Evolutionary conservation across 2,888 invertebrate genomes (phyloP).

Genomic region (Strigamia maritima): DNA sequence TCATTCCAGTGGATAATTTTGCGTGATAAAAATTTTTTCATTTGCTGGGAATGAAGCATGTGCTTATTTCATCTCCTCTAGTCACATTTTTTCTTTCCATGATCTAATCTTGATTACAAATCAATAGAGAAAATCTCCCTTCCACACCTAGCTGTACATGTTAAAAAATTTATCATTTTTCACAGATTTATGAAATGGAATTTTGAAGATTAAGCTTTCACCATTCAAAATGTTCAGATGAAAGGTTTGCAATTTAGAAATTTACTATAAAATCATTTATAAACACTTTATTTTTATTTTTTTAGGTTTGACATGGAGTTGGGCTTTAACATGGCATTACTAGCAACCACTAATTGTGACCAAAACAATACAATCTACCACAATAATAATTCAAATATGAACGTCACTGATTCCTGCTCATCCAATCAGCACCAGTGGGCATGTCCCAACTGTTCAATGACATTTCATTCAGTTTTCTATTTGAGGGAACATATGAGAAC

Average conservation of each 20-base stretch:
- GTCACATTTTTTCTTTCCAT: not conserved
- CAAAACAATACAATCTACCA: not conserved
- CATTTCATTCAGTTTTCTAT: slow-evolving; percentile 16
- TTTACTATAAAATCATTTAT: not conserved
- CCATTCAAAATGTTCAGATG: not conserved
- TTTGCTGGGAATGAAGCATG: not conserved
- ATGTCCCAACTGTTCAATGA: slow-evolving; percentile 15
- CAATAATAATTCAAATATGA: not conserved
- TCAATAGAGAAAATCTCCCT: not conserved
- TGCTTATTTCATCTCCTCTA: not conserved
- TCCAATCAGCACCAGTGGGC: slow-evolving; percentile 26
- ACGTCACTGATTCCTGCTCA: no score
- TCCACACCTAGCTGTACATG: not conserved
- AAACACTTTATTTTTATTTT: not conserved
- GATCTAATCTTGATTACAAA: not conserved
- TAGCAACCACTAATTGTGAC: not conserved
- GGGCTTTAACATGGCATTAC: not conserved
- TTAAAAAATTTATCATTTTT: not conserved
- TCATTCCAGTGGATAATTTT: not conserved
- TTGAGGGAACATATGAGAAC: slow-evolving; percentile 47
- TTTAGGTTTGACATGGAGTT: not conserved
- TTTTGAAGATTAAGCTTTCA: not conserved
- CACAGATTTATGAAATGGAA: not conserved
- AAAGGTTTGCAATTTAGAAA: not conserved
- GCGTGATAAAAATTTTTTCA: not conserved